phyloP scores from a whole-genome alignment of 2,888 invertebrate genomes.

The Eristalis tenax region DNA sequence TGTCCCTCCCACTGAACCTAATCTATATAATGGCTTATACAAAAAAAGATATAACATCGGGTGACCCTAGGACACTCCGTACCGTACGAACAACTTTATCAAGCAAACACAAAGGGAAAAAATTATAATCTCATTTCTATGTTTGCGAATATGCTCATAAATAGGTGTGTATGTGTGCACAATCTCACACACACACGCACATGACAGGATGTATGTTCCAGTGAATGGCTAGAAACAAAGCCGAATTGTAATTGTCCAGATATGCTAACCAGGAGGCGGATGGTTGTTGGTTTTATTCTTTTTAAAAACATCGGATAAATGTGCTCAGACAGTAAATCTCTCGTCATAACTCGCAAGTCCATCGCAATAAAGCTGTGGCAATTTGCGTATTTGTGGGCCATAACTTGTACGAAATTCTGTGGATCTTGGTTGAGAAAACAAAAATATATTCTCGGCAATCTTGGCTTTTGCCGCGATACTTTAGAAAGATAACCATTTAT shows the following conservation, averaged over 20 bases:
- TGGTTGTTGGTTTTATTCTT: slow-evolving; percentile 3
- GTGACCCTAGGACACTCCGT: slow-evolving; percentile 12
- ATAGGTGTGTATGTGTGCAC: background rate
- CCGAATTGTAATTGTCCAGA: slow-evolving; percentile 39
- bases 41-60: slow-evolving; percentile 25
- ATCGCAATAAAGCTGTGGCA: slow-evolving; percentile 47
- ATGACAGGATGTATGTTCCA: background rate
- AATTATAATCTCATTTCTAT: slow-evolving; percentile 1
- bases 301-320: slow-evolving; percentile 26
- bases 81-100: slow-evolving; percentile 34
- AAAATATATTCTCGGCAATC: slow-evolving; percentile 17
- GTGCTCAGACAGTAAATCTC: slow-evolving; percentile 15
- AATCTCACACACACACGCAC: background rate
- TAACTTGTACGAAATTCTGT: slow-evolving; percentile 30
- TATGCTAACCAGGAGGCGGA: slow-evolving; percentile 4
- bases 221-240: slow-evolving; percentile 1
- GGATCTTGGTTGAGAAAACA: slow-evolving; percentile 15
- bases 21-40: slow-evolving; percentile 39
- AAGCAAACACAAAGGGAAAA: slow-evolving; percentile 12
- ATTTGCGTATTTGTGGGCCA: slow-evolving; percentile 54
- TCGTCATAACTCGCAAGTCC: slow-evolving; percentile 43
- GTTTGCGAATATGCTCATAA: background rate
- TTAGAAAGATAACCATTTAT: background rate
- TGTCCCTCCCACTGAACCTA: slow-evolving; percentile 19
- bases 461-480: background rate